Base-by-base conservation (phyloP, 2,797 vertebrate genomes). In the Paguma larvata region DNA sequence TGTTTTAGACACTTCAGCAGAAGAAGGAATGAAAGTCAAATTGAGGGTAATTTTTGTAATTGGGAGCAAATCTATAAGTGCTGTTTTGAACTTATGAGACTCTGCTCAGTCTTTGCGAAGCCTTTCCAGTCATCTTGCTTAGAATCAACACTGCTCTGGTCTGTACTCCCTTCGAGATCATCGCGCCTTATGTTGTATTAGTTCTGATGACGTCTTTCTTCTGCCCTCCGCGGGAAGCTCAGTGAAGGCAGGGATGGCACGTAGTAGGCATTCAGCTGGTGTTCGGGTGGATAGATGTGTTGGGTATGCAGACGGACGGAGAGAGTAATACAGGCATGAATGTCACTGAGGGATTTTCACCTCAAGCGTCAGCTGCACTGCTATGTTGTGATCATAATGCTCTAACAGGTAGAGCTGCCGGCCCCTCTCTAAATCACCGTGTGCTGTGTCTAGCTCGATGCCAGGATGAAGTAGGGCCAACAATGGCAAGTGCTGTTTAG, bases 401-500 rank as follows among this genome's bases (percentile, higher is more conserved):
- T 78, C 32, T 73, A 82, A 68, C 4, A 68, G 56, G n/a, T n/a
- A 46, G 23, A 13, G 34, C 4, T 4, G 34, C 70, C 59, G 44
- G 41, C 51, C 34, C 38, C 46, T 95, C 41, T 82, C 46, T 38
- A 23, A 30, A 56, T 85, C 67, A n/a, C 67, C 1, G 0, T 44
- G 77, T 18, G 41, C 63, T 77, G 14, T 48, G 14, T 73, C 73
- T 77, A 62, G 19, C 79, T 91, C 91, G 70, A 80, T 94, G 91
- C 51, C 65, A 83, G 53, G 30, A 92, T 89, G 73, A 89, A 85
- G 44, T 38, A 62, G 21, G 38, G 46, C 86, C 67, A 91, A 63
- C 3, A 63, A 83, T 75, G 79, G 80, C 79, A 92, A 89, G 59
- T 87, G 53, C 44, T 67, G 6, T 85, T 93, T 86, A 89, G 89